These are phyloP conservation scores for Taeniopygia guttata DNA, from an alignment of 2,797 vertebrate species.

Conservation along the genomic window DNA sequence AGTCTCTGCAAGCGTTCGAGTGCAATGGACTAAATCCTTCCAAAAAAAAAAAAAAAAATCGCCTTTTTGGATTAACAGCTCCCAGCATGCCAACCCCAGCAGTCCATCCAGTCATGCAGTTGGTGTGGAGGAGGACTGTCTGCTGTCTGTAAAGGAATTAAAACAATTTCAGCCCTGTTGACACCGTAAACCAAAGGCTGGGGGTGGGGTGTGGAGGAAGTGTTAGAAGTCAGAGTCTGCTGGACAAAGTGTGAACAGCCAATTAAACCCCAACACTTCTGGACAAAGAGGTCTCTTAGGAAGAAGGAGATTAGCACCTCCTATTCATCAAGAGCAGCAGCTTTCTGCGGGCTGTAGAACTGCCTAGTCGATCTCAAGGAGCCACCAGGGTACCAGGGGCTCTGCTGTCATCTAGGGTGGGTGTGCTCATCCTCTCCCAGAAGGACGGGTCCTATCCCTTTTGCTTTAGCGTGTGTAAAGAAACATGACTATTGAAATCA, in stretches of 20 bases:
- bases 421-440: not conserved
- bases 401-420: not conserved
- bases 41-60: not conserved
- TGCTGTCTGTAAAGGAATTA: not conserved
- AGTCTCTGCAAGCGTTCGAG: not conserved
- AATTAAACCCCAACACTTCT: conserved; percentile 61
- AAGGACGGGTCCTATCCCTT: not conserved
- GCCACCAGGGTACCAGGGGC: not conserved
- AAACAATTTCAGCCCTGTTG: conserved; percentile 29
- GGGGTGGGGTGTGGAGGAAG: conserved; percentile 15
- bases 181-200: conserved; percentile 1
- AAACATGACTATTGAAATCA: not conserved
- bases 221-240: conserved; percentile 32
- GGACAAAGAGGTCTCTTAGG: conserved; percentile 59
- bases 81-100: not conserved
- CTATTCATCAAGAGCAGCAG: not conserved
- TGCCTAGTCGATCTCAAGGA: not conserved
- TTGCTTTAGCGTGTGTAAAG: not conserved
- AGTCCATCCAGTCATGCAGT: not conserved
- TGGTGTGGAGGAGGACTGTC: not conserved
- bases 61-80: not conserved
- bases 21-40: not conserved
- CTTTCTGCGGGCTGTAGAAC: not conserved
- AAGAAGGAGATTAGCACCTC: conserved; percentile 60
- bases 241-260: conserved; percentile 61